Evolutionary conservation across 2,888 invertebrate species (phyloP), one percentile per base, ranked within the genome.

Genomic region (Erpobdella octoculata): DNA sequence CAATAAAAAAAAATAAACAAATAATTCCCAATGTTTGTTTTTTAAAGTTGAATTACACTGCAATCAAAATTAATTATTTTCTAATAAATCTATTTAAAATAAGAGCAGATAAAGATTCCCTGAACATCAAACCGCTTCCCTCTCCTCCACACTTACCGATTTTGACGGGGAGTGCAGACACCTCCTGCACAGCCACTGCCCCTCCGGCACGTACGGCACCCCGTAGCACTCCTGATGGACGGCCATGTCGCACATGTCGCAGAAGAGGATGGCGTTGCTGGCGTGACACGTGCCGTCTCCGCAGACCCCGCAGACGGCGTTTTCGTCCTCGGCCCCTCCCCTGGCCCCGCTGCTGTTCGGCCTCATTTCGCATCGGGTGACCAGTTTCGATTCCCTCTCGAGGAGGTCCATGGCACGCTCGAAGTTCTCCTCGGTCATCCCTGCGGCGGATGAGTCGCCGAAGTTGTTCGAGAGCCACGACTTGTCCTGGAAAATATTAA

Each of bases 241-340:
- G 35, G 98, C 95, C 76, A 98, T 86, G 85, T 98, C 97, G 84
- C 98, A 98, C 94, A 97, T 95, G 85, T 98, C 98, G 85, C 98
- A 98, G 85, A 98, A 98, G 68, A 98, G 86, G 77, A 98, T 98
- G 58, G 95, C 96, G 83, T 98, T 98, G 68, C 93, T 93, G 83
- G 98, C 97, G 83, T 96, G 93, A 82, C 96, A 97, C 83, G 97
- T 96, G 1, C 96, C 97, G 79, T 98, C 97, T 89, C 93, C 91
- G 82, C 98, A 98, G 78, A 98, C 96, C 80, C 94, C 95, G 81
- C 98, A 98, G 0, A 97, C 95, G 0, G 97, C 97, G 85, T 97
- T 96, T 35, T 33, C 31, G 2, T 31, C 31, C 1, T 35, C 35
- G 31, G 62, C 31, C 2, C 5, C 35, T 28, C 15, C 25, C 21